These are phyloP conservation scores for Tetramorium alpestre DNA, from an alignment of 1,140 invertebrate genomes.

Conservation along the genomic window DNA sequence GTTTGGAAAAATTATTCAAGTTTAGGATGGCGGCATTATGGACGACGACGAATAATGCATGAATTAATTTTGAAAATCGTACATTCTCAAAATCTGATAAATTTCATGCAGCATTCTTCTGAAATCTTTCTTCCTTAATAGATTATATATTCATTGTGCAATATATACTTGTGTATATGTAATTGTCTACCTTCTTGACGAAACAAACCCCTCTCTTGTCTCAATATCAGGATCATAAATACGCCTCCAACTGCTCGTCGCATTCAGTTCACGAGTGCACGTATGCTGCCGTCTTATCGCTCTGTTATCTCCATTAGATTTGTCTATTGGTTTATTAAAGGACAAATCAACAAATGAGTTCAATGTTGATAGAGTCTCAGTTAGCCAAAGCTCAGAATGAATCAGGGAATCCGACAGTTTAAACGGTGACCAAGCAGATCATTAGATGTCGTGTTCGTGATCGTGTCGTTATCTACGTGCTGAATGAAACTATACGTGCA, in stretches of 20 bases:
- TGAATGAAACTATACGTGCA: neutral
- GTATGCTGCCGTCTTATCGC: neutral
- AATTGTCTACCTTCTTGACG: neutral
- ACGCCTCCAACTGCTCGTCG: neutral
- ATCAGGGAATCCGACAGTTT: neutral
- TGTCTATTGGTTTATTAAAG: neutral
- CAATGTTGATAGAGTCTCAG: neutral
- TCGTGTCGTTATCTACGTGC: neutral
- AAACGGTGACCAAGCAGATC: neutral
- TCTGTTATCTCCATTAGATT: neutral
- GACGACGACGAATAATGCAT: neutral
- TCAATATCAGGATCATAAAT: neutral
- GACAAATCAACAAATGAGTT: neutral
- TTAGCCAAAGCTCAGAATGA: neutral
- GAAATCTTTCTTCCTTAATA: neutral
- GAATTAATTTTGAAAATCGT: conserved; percentile 28
- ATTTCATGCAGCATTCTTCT: neutral
- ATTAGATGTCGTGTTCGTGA: neutral
- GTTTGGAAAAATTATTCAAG: conserved; percentile 34
- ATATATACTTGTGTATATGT: neutral
- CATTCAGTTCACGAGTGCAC: neutral
- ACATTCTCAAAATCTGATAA: neutral
- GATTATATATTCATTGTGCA: neutral
- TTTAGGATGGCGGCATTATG: neutral
- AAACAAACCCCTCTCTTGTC: neutral